phyloP scores from a whole-genome alignment of 2,113 vertebrate species.

The Tonatia bakeri region DNA sequence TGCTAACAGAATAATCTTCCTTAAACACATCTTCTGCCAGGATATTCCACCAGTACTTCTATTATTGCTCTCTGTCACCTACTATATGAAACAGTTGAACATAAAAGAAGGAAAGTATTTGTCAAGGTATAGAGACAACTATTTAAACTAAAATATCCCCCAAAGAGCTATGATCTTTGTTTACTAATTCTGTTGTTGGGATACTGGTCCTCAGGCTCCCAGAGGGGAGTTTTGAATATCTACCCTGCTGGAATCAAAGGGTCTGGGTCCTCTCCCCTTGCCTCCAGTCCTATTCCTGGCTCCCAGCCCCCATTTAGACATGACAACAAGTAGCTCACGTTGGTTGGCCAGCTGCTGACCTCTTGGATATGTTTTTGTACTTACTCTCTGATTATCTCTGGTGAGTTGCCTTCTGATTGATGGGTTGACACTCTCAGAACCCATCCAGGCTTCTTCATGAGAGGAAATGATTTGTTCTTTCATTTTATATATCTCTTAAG shows the following conservation, averaged over 20 bases:
- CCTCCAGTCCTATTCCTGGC: background rate
- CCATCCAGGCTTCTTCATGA: background rate
- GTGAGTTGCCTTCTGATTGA: background rate
- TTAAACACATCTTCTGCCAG: background rate
- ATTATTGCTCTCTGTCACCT: background rate
- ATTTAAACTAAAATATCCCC: background rate
- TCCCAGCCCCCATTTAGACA: background rate
- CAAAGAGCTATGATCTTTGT: background rate
- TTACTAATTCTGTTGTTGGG: background rate
- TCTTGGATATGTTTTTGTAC: background rate
- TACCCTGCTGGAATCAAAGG: background rate
- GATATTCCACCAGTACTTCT: background rate
- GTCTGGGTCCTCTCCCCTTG: background rate
- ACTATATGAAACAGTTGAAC: background rate
- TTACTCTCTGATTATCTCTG: background rate
- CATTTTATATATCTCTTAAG: background rate
- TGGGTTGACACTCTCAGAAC: background rate
- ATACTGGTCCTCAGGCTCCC: background rate
- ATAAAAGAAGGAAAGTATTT: background rate
- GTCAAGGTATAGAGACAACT: background rate
- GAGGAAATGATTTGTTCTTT: background rate
- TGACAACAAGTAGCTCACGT: background rate
- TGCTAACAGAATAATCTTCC: background rate
- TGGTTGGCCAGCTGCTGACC: background rate
- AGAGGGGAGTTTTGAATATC: background rate